These are phyloP conservation scores for Recurvirostra avosetta DNA, from an alignment of 2,113 vertebrate genomes.

Conservation along the genomic window DNA sequence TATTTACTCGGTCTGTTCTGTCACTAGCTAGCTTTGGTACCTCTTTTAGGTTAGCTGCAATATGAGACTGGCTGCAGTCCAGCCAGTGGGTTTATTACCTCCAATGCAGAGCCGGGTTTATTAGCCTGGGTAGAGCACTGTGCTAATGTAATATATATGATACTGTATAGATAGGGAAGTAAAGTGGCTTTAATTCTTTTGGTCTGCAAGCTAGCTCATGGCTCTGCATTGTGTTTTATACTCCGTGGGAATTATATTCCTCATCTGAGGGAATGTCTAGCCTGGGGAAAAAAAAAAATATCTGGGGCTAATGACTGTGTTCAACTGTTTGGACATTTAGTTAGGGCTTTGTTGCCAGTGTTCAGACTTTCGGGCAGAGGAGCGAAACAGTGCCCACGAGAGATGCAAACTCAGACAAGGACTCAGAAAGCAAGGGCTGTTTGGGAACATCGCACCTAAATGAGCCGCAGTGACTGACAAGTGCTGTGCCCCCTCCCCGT, in stretches of 20 bases:
- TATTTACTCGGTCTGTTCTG: background rate
- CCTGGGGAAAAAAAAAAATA: background rate
- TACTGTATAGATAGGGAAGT: background rate
- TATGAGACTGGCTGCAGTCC: background rate
- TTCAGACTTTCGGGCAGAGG: background rate
- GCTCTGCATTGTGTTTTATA: background rate
- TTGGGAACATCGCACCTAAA: background rate
- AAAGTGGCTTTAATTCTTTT: constrained; percentile 18
- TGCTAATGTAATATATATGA: background rate
- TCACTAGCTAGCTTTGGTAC: background rate
- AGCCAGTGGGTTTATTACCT: background rate
- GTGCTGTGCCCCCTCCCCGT: background rate
- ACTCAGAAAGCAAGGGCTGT: background rate
- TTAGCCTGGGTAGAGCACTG: background rate
- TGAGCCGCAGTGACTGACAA: background rate
- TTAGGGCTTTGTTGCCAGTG: background rate
- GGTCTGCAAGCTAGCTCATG: background rate
- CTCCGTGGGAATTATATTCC: background rate
- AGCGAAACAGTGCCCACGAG: background rate
- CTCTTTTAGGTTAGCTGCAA: background rate
- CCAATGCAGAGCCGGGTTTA: background rate
- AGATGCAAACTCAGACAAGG: background rate
- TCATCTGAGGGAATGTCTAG: background rate
- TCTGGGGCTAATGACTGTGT: background rate
- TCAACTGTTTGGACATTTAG: background rate